Evolutionary conservation across 2,113 vertebrate species (phyloP).

Genomic region (Sebastes fasciatus): DNA sequence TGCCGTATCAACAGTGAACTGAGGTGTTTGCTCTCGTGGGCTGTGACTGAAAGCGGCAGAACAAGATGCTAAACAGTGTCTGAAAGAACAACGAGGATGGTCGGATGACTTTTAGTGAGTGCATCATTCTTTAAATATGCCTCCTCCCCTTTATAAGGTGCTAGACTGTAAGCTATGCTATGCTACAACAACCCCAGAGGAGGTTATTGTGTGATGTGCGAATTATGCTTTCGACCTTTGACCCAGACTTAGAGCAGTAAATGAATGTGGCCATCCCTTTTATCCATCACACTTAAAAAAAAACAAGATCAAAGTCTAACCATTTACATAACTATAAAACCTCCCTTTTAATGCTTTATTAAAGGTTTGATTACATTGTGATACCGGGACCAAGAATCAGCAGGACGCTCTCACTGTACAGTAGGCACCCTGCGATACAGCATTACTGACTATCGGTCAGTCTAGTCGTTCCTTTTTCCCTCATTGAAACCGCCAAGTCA

Average conservation of each 20-base stretch:
- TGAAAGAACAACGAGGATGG: slow-evolving; percentile 20
- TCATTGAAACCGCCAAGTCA: slow-evolving; percentile 45
- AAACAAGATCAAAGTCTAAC: slow-evolving; percentile 39
- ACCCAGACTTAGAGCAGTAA: slow-evolving; percentile 35
- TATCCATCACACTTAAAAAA: slow-evolving; percentile 28
- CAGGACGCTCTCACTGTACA: slow-evolving; percentile 29
- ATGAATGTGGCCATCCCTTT: slow-evolving; percentile 24
- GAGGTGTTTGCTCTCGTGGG: slow-evolving; percentile 42
- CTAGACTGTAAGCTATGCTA: slow-evolving; percentile 37
- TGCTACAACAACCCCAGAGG: slow-evolving; percentile 31
- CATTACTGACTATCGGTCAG: slow-evolving; percentile 12
- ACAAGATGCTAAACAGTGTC: slow-evolving; percentile 46
- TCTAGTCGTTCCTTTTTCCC: slow-evolving; percentile 50
- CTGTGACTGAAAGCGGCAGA: slow-evolving; percentile 54
- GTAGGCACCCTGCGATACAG: slow-evolving; percentile 31
- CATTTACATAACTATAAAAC: slow-evolving; percentile 54
- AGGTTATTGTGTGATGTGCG: slow-evolving; percentile 27
- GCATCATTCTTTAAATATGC: slow-evolving; percentile 3
- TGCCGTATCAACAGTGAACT: slow-evolving; percentile 49
- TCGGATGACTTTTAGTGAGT: slow-evolving; percentile 7
- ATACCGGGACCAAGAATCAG: slow-evolving; percentile 41
- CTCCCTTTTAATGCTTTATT: slow-evolving; percentile 32
- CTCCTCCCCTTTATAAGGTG: slow-evolving; percentile 32
- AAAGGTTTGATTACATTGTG: slow-evolving; percentile 49
- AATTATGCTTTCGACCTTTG: slow-evolving; percentile 35